Percentiles rank a stretch among this genome's conserved stretches.
These are phyloP conservation scores for Lithophane socia DNA, from an alignment of 2,888 invertebrate genomes.

Conservation along the genomic window DNA sequence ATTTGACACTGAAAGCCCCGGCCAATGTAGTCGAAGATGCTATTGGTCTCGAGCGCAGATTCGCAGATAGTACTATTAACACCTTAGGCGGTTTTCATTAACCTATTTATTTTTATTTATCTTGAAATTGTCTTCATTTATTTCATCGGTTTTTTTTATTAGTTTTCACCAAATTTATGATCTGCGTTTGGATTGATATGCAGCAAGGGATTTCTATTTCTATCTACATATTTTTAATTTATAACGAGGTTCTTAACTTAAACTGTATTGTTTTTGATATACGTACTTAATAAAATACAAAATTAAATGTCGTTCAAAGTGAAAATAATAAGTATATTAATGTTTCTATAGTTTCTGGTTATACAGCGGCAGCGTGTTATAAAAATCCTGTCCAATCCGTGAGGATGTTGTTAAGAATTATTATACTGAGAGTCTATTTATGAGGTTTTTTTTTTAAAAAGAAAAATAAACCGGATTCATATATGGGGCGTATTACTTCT, in stretches of 20 bases:
- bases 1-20: constrained; percentile 6
- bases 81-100: constrained; percentile 28
- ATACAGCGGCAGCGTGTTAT: neutral
- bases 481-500: no score
- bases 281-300: constrained; percentile 1
- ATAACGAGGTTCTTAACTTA: neutral
- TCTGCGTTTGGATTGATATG: neutral
- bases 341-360: constrained; percentile 6
- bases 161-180: neutral
- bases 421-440: no score
- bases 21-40: constrained; percentile 6
- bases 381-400: no score
- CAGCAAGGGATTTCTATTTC: constrained; percentile 7
- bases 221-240: neutral
- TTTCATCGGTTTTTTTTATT: neutral
- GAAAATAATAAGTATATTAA: no score
- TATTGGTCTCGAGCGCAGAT: constrained; percentile 25
- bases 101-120: neutral
- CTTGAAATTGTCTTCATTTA: neutral
- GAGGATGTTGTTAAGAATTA: no score
- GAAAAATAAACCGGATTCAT: no score
- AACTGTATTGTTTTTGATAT: neutral
- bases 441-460: no score
- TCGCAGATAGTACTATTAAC: neutral
- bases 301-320: neutral